phyloP scores from a whole-genome alignment of 2,797 vertebrate genomes.

The Gila robusta region DNA sequence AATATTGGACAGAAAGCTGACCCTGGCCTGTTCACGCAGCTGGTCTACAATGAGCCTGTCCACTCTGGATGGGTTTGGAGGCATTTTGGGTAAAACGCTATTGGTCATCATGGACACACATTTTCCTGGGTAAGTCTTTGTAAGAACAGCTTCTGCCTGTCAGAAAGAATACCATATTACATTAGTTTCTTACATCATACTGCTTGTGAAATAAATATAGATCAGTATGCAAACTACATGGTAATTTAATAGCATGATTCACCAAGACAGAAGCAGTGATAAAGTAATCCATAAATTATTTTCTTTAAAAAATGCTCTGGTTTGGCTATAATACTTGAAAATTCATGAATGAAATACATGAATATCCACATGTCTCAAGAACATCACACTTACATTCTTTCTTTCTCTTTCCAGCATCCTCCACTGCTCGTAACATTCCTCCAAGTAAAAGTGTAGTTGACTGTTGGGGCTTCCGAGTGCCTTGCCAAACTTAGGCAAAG shows the following conservation, averaged over 20 bases:
- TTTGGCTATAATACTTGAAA: not conserved
- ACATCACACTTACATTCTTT: conserved; percentile 83
- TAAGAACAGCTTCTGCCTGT: conserved; percentile 86
- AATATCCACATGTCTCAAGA: not conserved
- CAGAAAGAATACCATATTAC: conserved; percentile 58
- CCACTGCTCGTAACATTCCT: conserved; percentile 90
- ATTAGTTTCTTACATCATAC: not conserved
- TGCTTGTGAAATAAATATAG: not conserved
- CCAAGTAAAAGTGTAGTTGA: conserved; percentile 84
- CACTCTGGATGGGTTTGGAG: conserved; percentile 86
- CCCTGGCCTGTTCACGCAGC: conserved; percentile 89
- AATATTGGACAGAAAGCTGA: conserved; percentile 70
- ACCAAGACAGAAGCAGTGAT: not conserved
- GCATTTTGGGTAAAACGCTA: conserved; percentile 80
- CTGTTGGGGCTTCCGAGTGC: conserved; percentile 75
- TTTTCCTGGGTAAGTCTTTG: conserved; percentile 84
- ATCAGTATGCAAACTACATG: not conserved
- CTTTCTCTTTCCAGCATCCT: conserved; percentile 90
- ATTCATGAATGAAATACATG: not conserved
- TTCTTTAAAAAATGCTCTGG: not conserved
- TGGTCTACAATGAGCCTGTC: conserved; percentile 91
- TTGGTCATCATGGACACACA: conserved; percentile 78
- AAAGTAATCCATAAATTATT: not conserved
- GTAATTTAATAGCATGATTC: not conserved
- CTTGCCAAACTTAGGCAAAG: conserved; percentile 75